Conservation (phyloP, 2,888 invertebrate species). For the Cantharis lateralis region DNA sequence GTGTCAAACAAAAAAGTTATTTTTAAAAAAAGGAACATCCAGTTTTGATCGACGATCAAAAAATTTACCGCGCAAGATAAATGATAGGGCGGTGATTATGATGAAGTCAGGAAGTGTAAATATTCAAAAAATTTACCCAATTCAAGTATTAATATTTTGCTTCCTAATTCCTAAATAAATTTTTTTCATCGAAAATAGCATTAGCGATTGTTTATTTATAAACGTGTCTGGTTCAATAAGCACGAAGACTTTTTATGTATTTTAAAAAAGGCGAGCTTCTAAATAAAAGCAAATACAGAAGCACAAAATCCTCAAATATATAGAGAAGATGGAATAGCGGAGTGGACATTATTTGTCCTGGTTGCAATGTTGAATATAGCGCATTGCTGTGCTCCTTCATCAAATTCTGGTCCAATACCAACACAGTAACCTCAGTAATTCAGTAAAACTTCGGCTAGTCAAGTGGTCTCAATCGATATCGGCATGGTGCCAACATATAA, state of each 20-base stretch:
- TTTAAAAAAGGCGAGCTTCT: slow-evolving; percentile 1
- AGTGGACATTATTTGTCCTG: slow-evolving; percentile 5
- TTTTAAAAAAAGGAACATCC: not conserved
- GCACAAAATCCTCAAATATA: slow-evolving; percentile 8
- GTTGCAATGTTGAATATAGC: slow-evolving; percentile 6
- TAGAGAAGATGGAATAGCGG: slow-evolving; percentile 8
- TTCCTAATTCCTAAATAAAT: not conserved
- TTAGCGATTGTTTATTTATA: not conserved
- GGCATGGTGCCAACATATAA: slow-evolving; percentile 12
- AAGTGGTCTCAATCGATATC: slow-evolving; percentile 17
- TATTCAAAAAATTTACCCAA: not conserved
- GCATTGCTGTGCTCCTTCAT: slow-evolving; percentile 12
- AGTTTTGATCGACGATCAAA: not conserved
- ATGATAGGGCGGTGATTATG: not conserved
- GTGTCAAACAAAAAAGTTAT: not conserved
- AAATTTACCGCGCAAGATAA: not conserved
- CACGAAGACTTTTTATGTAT: slow-evolving; percentile 4
- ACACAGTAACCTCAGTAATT: slow-evolving; percentile 5
- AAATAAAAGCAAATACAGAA: slow-evolving; percentile 13
- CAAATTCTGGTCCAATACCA: slow-evolving; percentile 12
- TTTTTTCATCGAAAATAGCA: not conserved
- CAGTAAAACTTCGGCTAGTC: slow-evolving; percentile 11
- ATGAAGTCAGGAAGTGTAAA: slow-evolving; percentile 4
- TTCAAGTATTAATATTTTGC: not conserved
- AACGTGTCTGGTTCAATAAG: not conserved